Evolutionary conservation across 1,140 invertebrate genomes (phyloP).

Genomic region (Drosophila pachea): DNA sequence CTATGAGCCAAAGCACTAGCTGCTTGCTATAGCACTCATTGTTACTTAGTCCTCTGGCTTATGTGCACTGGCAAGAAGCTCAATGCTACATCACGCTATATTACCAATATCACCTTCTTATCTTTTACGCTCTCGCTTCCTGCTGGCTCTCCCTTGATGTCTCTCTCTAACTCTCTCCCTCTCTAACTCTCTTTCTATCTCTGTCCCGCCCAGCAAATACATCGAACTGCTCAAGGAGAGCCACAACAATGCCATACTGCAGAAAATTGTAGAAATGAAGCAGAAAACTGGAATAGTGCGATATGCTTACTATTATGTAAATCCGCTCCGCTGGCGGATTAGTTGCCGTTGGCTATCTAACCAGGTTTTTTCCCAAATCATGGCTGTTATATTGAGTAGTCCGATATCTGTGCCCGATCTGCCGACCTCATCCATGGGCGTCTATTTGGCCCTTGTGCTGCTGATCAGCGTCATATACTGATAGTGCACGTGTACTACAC

Average conservation of each 20-base stretch:
- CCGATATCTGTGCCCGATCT: background rate
- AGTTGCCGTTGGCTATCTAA: background rate
- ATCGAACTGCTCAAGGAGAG: background rate
- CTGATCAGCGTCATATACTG: constrained; percentile 10
- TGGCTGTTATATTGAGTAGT: constrained; percentile 8
- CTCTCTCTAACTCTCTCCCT: background rate
- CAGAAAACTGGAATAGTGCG: constrained; percentile 4
- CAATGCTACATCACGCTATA: no score
- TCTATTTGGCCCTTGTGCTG: constrained; percentile 10
- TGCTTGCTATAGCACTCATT: background rate
- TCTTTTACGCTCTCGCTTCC: background rate
- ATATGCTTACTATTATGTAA: background rate
- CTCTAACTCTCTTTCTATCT: background rate
- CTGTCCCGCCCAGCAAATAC: constrained; percentile 9
- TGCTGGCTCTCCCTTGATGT: background rate
- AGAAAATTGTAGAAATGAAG: constrained; percentile 4
- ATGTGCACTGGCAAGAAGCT: no score
- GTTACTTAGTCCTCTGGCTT: background rate
- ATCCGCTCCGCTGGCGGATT: background rate
- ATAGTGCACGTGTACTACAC: no score
- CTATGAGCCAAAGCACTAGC: background rate
- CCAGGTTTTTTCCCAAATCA: constrained; percentile 5
- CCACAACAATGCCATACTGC: background rate
- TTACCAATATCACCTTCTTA: background rate
- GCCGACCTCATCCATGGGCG: constrained; percentile 1